Evolutionary conservation across 2,113 vertebrate genomes (phyloP), one percentile per base, ranked within the genome.

Genomic region (Erythrolamprus reginae): DNA sequence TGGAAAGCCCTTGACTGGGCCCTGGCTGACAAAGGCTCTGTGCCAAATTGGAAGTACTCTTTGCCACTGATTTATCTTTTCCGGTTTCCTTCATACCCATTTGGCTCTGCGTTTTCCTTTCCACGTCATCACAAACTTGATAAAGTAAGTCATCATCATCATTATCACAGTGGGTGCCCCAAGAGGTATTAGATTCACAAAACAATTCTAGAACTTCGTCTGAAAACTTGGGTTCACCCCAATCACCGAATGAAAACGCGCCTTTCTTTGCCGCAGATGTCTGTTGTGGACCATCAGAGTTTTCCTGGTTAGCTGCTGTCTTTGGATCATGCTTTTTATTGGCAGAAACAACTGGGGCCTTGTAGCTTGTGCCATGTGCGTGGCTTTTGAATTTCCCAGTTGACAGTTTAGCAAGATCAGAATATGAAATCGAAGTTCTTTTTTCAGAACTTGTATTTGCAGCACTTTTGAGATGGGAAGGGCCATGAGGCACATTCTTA

Each of bases 81-180:
- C 94, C 94, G 19, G 83, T 94, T 86, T 95, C 90, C 26, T 61
- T 88, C 23, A 10, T 87, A 19, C 17, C 70, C 2, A 28, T 47
- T 91, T 98, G 97, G 92, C 95, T 97, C 92, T 96, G 96, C 86
- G 97, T 98, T 93, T 96, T 96, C 94, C 95, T 98, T 96, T 99
- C 99, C 91, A 99, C 92, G 50, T 97, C 97, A 95, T 99, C 98
- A 95, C 99, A 99, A 17, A 97, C 97, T 95, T 98, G 98, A 96
- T 97, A 99, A 10, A 99, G 95, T 92, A 99, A 95, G 52, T 98
- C 97, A 82, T 99, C 98, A 0, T 90, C 89, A 10, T 90, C 90
- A 10, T 99, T 98, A 2, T 97, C 97, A 47, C 90, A 96, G 87
- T 96, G 94, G 24, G 91, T 70, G 88, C 97, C 98, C 98, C 98